Percentiles rank a stretch among this genome's conserved stretches.
These are phyloP conservation scores for Anarhynchus alexandrinus DNA, from an alignment of 2,113 vertebrate species.

Conservation along the genomic window DNA sequence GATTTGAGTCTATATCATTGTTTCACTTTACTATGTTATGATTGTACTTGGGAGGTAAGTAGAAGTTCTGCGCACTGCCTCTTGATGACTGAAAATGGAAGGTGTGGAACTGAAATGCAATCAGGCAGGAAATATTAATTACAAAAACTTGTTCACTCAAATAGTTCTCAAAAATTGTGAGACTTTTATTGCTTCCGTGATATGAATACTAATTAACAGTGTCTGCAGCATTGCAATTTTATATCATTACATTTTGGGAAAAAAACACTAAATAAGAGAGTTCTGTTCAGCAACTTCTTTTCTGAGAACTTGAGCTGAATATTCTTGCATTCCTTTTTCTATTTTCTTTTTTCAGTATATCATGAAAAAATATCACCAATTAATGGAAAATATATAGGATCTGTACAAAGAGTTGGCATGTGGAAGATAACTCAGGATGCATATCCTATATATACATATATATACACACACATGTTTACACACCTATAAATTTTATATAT, in stretches of 20 bases:
- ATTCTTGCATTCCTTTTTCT: not conserved
- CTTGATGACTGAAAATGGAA: slow-evolving; percentile 36
- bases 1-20: not conserved
- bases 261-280: not conserved
- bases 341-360: not conserved
- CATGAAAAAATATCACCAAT: not conserved
- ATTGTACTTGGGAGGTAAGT: slow-evolving; percentile 8
- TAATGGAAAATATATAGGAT: not conserved
- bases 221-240: not conserved
- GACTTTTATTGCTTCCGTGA: not conserved
- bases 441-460: not conserved
- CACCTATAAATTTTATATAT: not conserved
- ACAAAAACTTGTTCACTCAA: slow-evolving; percentile 1
- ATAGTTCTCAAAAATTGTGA: slow-evolving; percentile 15
- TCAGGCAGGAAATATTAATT: slow-evolving; percentile 56
- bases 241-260: not conserved
- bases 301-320: not conserved
- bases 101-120: slow-evolving; percentile 15
- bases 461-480: not conserved
- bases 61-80: not conserved
- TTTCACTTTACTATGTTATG: not conserved
- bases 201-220: slow-evolving; percentile 20
- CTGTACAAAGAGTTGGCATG: not conserved
- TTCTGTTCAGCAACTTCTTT: not conserved
- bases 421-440: not conserved